phyloP scores from a whole-genome alignment of 2,797 vertebrate species.

The Myripristis jacobus region DNA sequence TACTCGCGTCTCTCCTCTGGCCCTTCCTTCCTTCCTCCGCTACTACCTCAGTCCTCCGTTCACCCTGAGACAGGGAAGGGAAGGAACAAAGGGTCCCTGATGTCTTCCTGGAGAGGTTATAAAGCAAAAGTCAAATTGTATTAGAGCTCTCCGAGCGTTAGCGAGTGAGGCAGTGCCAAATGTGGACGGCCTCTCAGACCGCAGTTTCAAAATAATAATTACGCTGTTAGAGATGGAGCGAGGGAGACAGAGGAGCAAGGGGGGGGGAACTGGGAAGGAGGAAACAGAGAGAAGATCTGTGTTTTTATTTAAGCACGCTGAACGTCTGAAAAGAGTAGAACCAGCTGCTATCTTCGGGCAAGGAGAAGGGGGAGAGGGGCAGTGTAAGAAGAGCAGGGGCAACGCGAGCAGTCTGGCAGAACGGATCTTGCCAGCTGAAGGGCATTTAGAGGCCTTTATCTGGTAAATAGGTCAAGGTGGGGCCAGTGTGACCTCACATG shows the following conservation, averaged over 20 bases:
- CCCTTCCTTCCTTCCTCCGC: conserved; percentile 24
- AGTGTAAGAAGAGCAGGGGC: conserved; percentile 28
- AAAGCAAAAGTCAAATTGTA: conserved; percentile 79
- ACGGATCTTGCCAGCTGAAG: conserved; percentile 46
- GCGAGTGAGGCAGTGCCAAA: conserved; percentile 72
- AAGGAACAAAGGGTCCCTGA: conserved; percentile 69
- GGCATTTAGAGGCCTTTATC: conserved; percentile 47
- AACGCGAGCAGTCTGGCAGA: conserved; percentile 41
- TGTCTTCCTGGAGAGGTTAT: conserved; percentile 76
- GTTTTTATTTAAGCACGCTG: conserved; percentile 75
- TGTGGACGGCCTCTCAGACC: conserved; percentile 68
- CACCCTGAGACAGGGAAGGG: conserved; percentile 38
- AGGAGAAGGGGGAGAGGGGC: conserved; percentile 34
- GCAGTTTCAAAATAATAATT: conserved; percentile 82
- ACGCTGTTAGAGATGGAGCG: conserved; percentile 65
- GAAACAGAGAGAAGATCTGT: conserved; percentile 66
- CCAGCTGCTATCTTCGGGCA: conserved; percentile 75
- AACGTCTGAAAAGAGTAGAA: conserved; percentile 76
- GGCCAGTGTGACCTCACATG: conserved; percentile 59
- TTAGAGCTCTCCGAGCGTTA: conserved; percentile 72
- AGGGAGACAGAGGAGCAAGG: conserved; percentile 55
- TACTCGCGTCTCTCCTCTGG: conserved; percentile 9
- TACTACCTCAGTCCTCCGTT: conserved; percentile 38
- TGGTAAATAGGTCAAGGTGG: conserved; percentile 60
- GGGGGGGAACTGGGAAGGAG: conserved; percentile 57